phyloP scores from a whole-genome alignment of 1,140 invertebrate species.

The Drosophila yakuba region DNA sequence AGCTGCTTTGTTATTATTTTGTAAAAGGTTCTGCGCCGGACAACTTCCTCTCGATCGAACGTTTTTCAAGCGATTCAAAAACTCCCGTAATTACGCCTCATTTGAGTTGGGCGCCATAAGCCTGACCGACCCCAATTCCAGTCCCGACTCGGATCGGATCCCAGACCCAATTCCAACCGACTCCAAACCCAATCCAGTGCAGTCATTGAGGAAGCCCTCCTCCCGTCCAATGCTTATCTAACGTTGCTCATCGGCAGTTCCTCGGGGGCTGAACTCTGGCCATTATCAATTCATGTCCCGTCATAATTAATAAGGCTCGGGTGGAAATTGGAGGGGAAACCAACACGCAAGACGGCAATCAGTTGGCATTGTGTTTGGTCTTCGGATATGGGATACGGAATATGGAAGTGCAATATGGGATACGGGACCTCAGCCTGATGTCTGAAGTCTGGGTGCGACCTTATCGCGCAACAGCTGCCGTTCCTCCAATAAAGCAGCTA shows the following conservation, averaged over 20 bases:
- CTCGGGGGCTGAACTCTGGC: slow-evolving; percentile 37
- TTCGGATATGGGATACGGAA: slow-evolving; percentile 16
- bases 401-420: slow-evolving; percentile 8
- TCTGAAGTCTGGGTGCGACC: slow-evolving; percentile 25
- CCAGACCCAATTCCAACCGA: slow-evolving; percentile 6
- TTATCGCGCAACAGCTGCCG: slow-evolving; percentile 71
- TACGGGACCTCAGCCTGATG: background rate
- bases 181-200: slow-evolving; percentile 52
- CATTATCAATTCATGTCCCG: slow-evolving; percentile 78
- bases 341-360: slow-evolving; percentile 73
- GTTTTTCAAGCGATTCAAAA: slow-evolving; percentile 23
- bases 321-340: slow-evolving; percentile 24
- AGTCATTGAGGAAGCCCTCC: slow-evolving; percentile 44
- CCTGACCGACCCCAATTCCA: slow-evolving; percentile 16
- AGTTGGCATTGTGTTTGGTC: slow-evolving; percentile 61
- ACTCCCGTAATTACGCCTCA: slow-evolving; percentile 36
- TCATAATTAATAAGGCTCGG: slow-evolving; percentile 79
- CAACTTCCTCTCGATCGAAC: slow-evolving; percentile 15
- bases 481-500: slow-evolving; percentile 40
- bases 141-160: slow-evolving; percentile 11
- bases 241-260: slow-evolving; percentile 51
- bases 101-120: slow-evolving; percentile 37
- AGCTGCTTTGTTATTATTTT: slow-evolving; percentile 13
- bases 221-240: slow-evolving; percentile 47
- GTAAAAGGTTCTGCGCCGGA: slow-evolving; percentile 7